Evolutionary conservation across 2,888 invertebrate genomes (phyloP), one percentile per base, ranked within the genome.

Genomic region (Saturnia pavonia): DNA sequence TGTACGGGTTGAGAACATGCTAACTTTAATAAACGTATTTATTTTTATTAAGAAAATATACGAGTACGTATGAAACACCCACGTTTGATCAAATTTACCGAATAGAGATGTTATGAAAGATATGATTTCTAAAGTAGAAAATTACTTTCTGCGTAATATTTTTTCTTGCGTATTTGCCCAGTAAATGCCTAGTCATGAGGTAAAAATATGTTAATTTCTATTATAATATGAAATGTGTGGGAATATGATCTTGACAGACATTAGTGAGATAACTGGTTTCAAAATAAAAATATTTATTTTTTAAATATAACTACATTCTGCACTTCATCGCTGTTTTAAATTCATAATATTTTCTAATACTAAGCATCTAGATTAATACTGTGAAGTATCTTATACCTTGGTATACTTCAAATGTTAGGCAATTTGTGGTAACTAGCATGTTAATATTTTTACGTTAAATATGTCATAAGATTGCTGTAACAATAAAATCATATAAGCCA

Each of bases 31-130:
- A 27, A 25, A 60, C 25, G 25, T 60, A 27, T 25, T 60, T 60
- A 27, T 12, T 60, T 60, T 60, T 22, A 22, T 54, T 60, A 27
- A 25, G 2, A 25, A 14, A 27, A 14, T 60, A 60, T 60, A 27
- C n/a, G n/a, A n/a, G n/a, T n/a, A n/a, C 8, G 14, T 60, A 60
- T 27, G 9, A 27, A 14, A 60, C 27, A 25, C 27, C 27, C 14
- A 60, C 57, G 27, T 60, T 12, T 27, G 57, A 60, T 60, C 12
- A 14, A 25, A 25, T 60, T 60, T 60, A 60, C 57, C 40, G 0
- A 65, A 65, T 40, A 65, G 19, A 65, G 65, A 65, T 40, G 40
- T 65, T 65, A 65, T 65, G 65, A 65, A 65, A 63, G n/a, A 63
- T 12, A 16, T 34, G 40, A 57, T 68, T 54, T 43, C 22, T 40